Percentiles rank a stretch among this genome's conserved stretches.
phyloP scores from a whole-genome alignment of 2,797 vertebrate species.

The Parambassis ranga region DNA sequence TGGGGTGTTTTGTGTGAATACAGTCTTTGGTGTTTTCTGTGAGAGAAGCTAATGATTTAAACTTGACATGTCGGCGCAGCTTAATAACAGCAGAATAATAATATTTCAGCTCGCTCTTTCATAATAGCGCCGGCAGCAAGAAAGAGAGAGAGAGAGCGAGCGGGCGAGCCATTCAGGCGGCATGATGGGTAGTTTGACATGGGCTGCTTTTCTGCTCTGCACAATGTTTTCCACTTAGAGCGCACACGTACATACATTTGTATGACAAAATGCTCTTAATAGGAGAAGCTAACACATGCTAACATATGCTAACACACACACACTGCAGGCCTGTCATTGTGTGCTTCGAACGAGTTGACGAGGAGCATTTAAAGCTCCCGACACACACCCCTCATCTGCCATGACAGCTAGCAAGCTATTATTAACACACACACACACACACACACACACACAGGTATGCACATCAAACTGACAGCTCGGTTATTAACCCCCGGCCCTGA shows the following conservation, averaged over 20 bases:
- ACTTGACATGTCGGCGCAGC: conserved; percentile 47
- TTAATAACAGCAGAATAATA: conserved; percentile 58
- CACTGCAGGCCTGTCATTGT: conserved; percentile 39
- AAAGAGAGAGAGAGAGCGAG: not conserved
- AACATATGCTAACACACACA: conserved; percentile 24
- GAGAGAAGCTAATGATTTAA: conserved; percentile 46
- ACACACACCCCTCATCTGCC: conserved; percentile 59
- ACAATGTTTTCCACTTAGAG: conserved; percentile 37
- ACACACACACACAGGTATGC: conserved; percentile 47
- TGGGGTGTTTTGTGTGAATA: conserved; percentile 37
- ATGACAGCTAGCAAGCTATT: conserved; percentile 61
- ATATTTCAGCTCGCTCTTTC: conserved; percentile 53
- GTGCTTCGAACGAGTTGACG: conserved; percentile 24
- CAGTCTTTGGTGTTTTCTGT: conserved; percentile 22
- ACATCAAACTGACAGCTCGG: conserved; percentile 53
- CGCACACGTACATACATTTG: not conserved
- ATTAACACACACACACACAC: conserved; percentile 29
- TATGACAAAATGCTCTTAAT: not conserved
- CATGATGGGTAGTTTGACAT: conserved; percentile 62
- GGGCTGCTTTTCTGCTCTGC: conserved; percentile 57
- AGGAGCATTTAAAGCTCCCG: conserved; percentile 55
- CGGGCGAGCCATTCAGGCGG: conserved; percentile 38
- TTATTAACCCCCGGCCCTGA: conserved; percentile 50
- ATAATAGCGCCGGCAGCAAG: conserved; percentile 28
- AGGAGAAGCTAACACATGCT: conserved; percentile 18